Percentiles rank a stretch among this genome's conserved stretches.
phyloP scores from a whole-genome alignment of 2,113 vertebrate species.

The Craseonycteris thonglongyai region DNA sequence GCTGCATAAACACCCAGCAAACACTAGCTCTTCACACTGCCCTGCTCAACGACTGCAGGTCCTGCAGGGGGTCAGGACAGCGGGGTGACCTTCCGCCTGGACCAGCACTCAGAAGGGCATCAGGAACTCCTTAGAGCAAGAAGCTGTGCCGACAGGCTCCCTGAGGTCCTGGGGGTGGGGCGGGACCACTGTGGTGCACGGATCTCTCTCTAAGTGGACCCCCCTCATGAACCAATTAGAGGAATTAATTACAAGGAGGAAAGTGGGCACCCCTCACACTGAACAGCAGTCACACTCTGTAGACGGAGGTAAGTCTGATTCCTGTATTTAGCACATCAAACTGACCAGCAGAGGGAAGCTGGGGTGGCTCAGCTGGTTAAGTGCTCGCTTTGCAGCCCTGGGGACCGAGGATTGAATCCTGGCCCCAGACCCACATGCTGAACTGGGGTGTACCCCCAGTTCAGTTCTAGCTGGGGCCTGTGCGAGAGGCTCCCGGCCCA shows the following conservation, averaged over 20 bases:
- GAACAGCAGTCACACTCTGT: background rate
- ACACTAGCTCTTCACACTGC: background rate
- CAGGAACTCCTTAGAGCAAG: background rate
- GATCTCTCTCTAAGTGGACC: background rate
- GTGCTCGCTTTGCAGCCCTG: too few species aligned
- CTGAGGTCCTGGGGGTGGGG: background rate
- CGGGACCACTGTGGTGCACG: background rate
- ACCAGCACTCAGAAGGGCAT: background rate
- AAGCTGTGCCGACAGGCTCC: background rate
- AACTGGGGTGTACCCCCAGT: too few species aligned
- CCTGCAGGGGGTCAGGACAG: background rate
- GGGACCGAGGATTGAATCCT: too few species aligned
- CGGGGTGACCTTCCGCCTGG: background rate
- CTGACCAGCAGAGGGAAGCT: background rate
- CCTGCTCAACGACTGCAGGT: background rate
- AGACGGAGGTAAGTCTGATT: background rate
- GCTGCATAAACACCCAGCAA: fast-evolving
- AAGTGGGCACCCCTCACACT: background rate
- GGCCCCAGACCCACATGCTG: too few species aligned
- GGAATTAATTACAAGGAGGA: background rate
- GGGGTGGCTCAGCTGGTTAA: too few species aligned
- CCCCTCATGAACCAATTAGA: background rate
- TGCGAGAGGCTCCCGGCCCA: too few species aligned
- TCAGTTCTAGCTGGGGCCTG: too few species aligned
- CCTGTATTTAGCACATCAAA: background rate